Conservation (phyloP, 2,888 invertebrate genomes). For the Helicoverpa assulta region DNA sequence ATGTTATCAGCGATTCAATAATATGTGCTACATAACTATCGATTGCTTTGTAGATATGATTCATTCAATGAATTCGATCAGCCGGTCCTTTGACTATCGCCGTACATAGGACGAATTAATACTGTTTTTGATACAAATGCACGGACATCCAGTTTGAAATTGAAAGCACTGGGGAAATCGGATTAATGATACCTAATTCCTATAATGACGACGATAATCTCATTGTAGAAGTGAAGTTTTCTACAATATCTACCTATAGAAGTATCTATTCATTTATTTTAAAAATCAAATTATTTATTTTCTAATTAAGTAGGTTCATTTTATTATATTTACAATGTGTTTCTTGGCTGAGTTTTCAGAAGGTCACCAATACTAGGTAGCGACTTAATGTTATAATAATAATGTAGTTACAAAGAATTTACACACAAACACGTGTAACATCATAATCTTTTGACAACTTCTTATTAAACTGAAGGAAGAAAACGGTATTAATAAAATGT, state of each 20-base stretch:
- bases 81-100: too few species aligned
- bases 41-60: not conserved
- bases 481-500: not conserved
- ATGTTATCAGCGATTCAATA: not conserved
- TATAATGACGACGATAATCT: constrained; percentile 7
- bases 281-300: too few species aligned
- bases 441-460: not conserved
- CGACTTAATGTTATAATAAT: too few species aligned
- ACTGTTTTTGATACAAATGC: constrained; percentile 16
- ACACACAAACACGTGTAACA: too few species aligned
- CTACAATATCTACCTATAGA: constrained; percentile 2
- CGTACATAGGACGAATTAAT: constrained; percentile 14
- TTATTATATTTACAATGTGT: too few species aligned
- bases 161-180: constrained; percentile 27
- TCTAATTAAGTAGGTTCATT: too few species aligned
- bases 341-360: too few species aligned
- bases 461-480: not conserved
- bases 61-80: constrained; percentile 16
- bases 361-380: too few species aligned
- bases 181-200: not conserved
- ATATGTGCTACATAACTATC: not conserved
- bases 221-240: constrained; percentile 7
- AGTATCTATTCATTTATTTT: too few species aligned
- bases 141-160: constrained; percentile 23
- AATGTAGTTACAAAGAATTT: too few species aligned